A percentile compares a stretch with the other conserved stretches of the same genome.
Conservation (phyloP, 2,797 vertebrate species). For the Pogoniulus pusillus region DNA sequence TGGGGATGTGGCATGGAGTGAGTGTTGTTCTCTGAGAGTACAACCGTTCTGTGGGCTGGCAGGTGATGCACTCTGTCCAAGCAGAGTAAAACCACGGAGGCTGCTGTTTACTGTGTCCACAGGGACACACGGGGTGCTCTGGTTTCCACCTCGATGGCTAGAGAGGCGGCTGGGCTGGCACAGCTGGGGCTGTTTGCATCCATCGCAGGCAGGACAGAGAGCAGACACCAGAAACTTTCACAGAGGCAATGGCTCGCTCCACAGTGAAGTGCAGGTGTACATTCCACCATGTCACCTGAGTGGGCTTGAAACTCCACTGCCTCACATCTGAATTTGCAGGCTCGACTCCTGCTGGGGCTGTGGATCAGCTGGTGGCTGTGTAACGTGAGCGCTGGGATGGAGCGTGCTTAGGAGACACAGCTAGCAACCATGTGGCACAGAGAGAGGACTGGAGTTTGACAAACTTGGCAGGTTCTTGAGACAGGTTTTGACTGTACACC, state of each 20-base stretch:
- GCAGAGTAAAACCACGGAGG: background rate
- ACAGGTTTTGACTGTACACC: background rate
- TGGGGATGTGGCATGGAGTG: background rate
- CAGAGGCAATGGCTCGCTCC: background rate
- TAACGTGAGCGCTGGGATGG: background rate
- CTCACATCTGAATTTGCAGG: background rate
- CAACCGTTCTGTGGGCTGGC: background rate
- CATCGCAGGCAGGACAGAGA: background rate
- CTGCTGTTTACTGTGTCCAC: background rate
- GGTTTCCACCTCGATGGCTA: background rate
- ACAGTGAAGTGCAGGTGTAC: background rate
- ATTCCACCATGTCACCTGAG: background rate
- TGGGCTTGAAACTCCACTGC: background rate
- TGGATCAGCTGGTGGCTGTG: background rate
- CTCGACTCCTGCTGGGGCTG: background rate
- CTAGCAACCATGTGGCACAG: background rate
- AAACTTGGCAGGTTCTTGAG: conserved; percentile 5
- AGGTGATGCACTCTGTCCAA: background rate
- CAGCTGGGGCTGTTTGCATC: background rate
- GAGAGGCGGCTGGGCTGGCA: background rate
- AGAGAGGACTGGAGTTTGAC: background rate
- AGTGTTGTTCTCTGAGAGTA: background rate
- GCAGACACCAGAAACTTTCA: background rate
- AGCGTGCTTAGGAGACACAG: background rate
- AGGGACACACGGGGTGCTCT: background rate